A percentile compares a stretch with the other conserved stretches of the same genome.
Conservation (phyloP, 2,797 vertebrate genomes). For the Liasis olivaceus region DNA sequence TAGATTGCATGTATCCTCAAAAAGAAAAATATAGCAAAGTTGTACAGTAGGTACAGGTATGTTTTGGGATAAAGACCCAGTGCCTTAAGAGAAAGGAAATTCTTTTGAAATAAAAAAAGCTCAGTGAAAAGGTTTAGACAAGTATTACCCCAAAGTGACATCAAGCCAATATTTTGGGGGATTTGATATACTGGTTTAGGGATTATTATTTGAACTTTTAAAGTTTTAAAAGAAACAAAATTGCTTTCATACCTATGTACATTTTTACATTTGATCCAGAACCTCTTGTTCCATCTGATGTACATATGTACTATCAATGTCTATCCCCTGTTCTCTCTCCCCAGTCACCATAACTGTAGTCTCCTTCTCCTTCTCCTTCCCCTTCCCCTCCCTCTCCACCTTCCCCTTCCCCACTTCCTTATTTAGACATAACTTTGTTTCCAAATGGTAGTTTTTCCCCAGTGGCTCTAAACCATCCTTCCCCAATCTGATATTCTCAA, state of each 20-base stretch:
- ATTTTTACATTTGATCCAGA: not conserved
- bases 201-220: not conserved
- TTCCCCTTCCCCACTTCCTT: not conserved
- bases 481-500: not conserved
- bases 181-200: not conserved
- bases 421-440: not conserved
- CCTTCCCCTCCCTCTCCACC: not conserved
- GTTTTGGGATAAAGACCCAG: not conserved
- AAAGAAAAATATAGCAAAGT: not conserved
- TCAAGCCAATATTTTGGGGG: not conserved
- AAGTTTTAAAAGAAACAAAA: not conserved
- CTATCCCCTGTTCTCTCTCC: too few species aligned
- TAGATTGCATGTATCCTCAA: not conserved
- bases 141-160: not conserved
- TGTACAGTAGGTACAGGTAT: not conserved
- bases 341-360: not conserved
- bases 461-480: not conserved
- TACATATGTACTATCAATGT: not conserved
- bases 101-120: not conserved
- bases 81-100: not conserved
- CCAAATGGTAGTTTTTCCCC: not conserved
- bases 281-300: not conserved
- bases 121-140: not conserved
- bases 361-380: not conserved
- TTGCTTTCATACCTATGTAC: not conserved